Evolutionary conservation across 2,888 invertebrate species (phyloP).

Genomic region (Limnephilus rhombicus): DNA sequence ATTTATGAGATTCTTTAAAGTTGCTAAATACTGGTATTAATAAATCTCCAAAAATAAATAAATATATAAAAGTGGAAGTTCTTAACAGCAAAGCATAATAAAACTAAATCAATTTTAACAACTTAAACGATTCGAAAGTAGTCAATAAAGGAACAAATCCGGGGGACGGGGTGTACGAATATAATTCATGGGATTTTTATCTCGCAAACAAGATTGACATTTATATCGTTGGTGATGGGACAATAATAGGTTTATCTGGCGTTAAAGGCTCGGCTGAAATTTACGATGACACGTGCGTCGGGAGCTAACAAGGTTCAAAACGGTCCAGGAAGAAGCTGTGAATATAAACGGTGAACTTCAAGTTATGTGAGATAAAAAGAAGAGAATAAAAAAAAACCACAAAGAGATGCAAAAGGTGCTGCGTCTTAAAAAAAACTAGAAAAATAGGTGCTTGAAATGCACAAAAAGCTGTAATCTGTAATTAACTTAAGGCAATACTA

Average conservation of each 20-base stretch:
- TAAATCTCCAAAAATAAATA: not conserved
- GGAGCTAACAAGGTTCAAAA: conserved; percentile 19
- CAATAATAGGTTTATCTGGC: conserved; percentile 47
- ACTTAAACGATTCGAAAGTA: not conserved
- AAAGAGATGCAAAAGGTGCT: not conserved
- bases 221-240: conserved; percentile 47
- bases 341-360: not conserved
- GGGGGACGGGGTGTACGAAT: conserved; percentile 26
- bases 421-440: not conserved
- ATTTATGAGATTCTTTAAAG: not conserved
- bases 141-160: not conserved
- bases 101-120: not conserved
- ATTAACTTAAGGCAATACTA: not conserved
- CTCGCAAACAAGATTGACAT: conserved; percentile 48
- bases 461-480: not conserved
- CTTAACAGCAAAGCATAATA: no score
- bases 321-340: conserved; percentile 24
- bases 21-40: not conserved
- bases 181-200: conserved; percentile 48
- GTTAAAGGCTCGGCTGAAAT: conserved; percentile 35
- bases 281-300: conserved; percentile 54
- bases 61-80: not conserved
- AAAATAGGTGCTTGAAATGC: not conserved
- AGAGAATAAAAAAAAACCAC: not conserved
- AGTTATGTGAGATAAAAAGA: not conserved